These are phyloP conservation scores for Fissipunctia ypsillon DNA, from an alignment of 2,888 invertebrate species.

Conservation along the genomic window DNA sequence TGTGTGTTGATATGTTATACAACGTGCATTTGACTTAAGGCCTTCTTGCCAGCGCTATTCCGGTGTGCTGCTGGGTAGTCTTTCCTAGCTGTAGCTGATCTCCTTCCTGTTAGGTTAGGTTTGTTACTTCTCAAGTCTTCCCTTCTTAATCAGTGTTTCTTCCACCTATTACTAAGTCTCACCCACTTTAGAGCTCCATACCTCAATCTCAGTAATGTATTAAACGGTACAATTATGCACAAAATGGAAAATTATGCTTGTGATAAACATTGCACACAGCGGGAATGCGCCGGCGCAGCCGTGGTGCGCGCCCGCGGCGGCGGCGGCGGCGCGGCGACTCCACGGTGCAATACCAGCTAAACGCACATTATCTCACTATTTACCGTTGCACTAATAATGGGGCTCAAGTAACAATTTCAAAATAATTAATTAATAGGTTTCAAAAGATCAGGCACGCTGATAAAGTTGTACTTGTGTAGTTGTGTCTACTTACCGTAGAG, in stretches of 20 bases:
- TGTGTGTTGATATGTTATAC: constrained; percentile 18
- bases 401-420: constrained; percentile 81
- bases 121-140: not conserved
- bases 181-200: constrained; percentile 18
- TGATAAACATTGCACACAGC: constrained; percentile 61
- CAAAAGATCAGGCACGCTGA: constrained; percentile 73
- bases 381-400: constrained; percentile 81
- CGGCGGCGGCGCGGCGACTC: constrained; percentile 26
- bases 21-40: not conserved
- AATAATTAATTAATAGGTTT: constrained; percentile 80
- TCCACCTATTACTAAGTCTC: not conserved
- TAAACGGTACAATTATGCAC: constrained; percentile 42
- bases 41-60: not conserved
- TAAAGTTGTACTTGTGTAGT: constrained; percentile 76
- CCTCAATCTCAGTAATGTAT: constrained; percentile 22
- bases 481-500: constrained; percentile 65
- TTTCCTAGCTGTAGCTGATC: not conserved
- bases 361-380: constrained; percentile 77
- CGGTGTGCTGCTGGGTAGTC: not conserved
- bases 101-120: not conserved
- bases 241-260: constrained; percentile 52
- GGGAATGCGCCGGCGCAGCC: constrained; percentile 56
- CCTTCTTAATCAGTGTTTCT: not conserved
- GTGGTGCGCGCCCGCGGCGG: constrained; percentile 42
- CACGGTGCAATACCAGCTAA: constrained; percentile 72